Evolutionary conservation across 2,113 vertebrate genomes (phyloP).

Genomic region (Grus americana): DNA sequence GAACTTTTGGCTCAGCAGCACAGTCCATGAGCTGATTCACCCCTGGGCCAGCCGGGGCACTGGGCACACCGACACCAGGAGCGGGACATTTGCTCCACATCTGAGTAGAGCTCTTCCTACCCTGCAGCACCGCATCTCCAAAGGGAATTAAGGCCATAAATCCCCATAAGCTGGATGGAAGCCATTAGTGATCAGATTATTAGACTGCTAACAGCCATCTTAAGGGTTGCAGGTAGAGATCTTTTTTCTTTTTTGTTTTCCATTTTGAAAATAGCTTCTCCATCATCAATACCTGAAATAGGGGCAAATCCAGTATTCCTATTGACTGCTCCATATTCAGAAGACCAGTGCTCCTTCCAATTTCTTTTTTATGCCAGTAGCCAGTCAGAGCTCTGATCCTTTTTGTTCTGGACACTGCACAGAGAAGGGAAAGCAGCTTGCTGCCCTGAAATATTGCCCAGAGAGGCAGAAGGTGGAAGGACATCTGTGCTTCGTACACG

Average conservation of each 20-base stretch:
- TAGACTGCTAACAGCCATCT: not conserved
- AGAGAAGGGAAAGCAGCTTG: not conserved
- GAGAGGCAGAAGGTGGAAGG: not conserved
- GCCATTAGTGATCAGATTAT: not conserved
- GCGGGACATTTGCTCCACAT: not conserved
- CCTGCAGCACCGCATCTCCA: not conserved
- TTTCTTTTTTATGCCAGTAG: not conserved
- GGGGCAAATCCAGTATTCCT: not conserved
- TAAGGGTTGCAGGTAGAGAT: not conserved
- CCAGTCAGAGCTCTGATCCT: too few relatives aligned
- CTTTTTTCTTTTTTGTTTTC: not conserved
- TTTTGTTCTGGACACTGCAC: not conserved
- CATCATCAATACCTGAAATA: not conserved
- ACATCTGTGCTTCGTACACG: not conserved
- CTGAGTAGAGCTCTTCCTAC: not conserved
- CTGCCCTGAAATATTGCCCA: not conserved
- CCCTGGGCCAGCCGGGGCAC: not conserved
- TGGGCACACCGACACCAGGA: too few relatives aligned
- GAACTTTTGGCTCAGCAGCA: not conserved
- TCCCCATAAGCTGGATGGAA: not conserved
- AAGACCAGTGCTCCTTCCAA: not conserved
- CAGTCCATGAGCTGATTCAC: too few relatives aligned
- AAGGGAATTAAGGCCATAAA: not conserved
- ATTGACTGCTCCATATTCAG: not conserved
- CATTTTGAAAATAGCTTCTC: not conserved